Percentiles rank a stretch among this genome's conserved stretches.
phyloP scores from a whole-genome alignment of 1,140 invertebrate species.

The Drosophila tsacasi region DNA sequence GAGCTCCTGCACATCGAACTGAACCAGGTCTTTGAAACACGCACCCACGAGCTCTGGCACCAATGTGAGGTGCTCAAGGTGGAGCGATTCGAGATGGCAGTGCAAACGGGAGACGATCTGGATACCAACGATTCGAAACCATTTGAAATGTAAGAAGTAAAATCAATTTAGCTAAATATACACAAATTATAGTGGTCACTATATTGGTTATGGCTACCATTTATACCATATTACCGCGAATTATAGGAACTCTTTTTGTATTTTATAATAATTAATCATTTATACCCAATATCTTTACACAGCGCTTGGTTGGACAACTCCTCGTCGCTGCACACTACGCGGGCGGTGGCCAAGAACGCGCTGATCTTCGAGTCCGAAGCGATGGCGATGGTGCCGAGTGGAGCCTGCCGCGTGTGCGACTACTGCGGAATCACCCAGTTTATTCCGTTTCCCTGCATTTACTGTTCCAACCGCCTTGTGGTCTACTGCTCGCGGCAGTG shows the following conservation, averaged over 20 bases:
- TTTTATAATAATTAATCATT: neutral
- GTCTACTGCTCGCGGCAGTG: slow-evolving; percentile 70
- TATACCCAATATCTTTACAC: neutral
- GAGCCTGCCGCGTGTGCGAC: slow-evolving; percentile 65
- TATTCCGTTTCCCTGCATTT: slow-evolving; percentile 71
- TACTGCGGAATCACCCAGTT: slow-evolving; percentile 68
- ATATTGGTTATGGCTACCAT: no score
- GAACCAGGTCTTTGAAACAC: slow-evolving; percentile 68
- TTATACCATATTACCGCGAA: neutral
- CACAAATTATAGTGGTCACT: no score
- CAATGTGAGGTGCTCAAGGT: slow-evolving; percentile 69
- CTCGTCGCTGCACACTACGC: slow-evolving; percentile 56
- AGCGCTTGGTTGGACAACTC: slow-evolving; percentile 66
- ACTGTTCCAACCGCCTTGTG: slow-evolving; percentile 70
- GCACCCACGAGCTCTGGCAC: slow-evolving; percentile 71
- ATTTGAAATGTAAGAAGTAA: slow-evolving; percentile 61
- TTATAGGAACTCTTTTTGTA: neutral
- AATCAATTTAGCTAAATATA: no score
- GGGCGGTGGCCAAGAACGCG: slow-evolving; percentile 54
- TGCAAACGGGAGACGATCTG: slow-evolving; percentile 66
- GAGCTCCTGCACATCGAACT: slow-evolving; percentile 73
- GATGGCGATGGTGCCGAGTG: slow-evolving; percentile 65
- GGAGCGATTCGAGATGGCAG: slow-evolving; percentile 69
- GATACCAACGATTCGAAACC: slow-evolving; percentile 55
- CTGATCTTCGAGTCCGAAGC: slow-evolving; percentile 65